Evolutionary conservation across 1,140 invertebrate genomes (phyloP).

Genomic region (Zaprionus kolodkinae): DNA sequence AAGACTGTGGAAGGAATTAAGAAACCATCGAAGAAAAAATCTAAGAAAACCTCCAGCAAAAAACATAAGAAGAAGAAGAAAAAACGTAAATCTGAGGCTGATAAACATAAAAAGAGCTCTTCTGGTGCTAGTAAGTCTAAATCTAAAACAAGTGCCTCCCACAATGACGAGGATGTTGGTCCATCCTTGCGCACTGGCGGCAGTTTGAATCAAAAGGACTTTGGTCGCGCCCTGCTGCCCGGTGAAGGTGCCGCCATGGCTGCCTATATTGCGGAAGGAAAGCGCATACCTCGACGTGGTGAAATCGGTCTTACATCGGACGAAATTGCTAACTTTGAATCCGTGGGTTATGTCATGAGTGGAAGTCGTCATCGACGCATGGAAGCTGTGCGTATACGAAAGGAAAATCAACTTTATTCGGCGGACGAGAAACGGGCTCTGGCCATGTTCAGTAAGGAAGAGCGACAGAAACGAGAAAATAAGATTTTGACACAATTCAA

Average conservation of each 20-base stretch:
- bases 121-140: slow-evolving; percentile 48
- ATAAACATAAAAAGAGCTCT: slow-evolving; percentile 49
- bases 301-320: slow-evolving; percentile 99
- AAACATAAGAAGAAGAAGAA: slow-evolving; percentile 88
- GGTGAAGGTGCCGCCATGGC: slow-evolving; percentile 99
- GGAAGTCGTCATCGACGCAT: slow-evolving; percentile 99
- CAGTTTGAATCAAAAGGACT: slow-evolving; percentile 90
- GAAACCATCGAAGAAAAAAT: slow-evolving; percentile 84
- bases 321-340: slow-evolving; percentile 97
- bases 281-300: slow-evolving; percentile 98
- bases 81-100: slow-evolving; percentile 72
- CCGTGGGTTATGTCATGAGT: slow-evolving; percentile 99
- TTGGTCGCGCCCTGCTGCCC: slow-evolving; percentile 95
- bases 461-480: slow-evolving; percentile 97
- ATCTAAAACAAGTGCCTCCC: slow-evolving; percentile 80
- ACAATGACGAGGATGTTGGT: slow-evolving; percentile 88
- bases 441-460: slow-evolving; percentile 99
- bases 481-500: slow-evolving; percentile 97
- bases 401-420: slow-evolving; percentile 99
- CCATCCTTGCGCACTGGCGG: slow-evolving; percentile 89
- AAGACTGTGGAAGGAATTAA: slow-evolving; percentile 77
- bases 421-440: slow-evolving; percentile 99
- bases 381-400: slow-evolving; percentile 99
- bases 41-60: slow-evolving; percentile 77
- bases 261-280: slow-evolving; percentile 98